Conservation (phyloP, 2,888 invertebrate genomes). For the Aphidoletes aphidimyza region DNA sequence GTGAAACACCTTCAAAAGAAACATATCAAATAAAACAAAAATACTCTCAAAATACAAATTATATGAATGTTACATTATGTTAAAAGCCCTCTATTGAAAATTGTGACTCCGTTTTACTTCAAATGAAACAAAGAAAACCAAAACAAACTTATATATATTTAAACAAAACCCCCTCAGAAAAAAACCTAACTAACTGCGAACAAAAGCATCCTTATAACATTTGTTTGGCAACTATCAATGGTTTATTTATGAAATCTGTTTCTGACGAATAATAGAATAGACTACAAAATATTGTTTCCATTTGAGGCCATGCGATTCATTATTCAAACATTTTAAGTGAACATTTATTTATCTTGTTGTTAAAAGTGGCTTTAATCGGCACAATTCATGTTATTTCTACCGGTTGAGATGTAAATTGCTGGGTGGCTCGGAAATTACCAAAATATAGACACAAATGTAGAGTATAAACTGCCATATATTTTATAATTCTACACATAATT, state of each 20-base stretch:
- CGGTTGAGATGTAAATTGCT: slow-evolving; percentile 17
- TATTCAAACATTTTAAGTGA: not conserved
- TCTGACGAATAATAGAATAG: not conserved
- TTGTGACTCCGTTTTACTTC: slow-evolving; percentile 3
- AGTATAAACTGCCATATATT: too few relatives aligned
- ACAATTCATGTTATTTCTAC: slow-evolving; percentile 4
- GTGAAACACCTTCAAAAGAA: not conserved
- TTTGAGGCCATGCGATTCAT: not conserved
- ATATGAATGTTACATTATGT: slow-evolving; percentile 32
- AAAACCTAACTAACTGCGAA: too few relatives aligned
- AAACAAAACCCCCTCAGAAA: too few relatives aligned
- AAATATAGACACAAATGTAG: not conserved
- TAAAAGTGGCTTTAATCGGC: slow-evolving; percentile 30
- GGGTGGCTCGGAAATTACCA: not conserved
- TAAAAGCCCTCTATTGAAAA: not conserved
- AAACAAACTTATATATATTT: too few relatives aligned
- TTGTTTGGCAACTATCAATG: not conserved
- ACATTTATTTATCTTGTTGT: slow-evolving; percentile 16
- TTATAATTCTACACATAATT: too few relatives aligned
- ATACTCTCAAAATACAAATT: slow-evolving; percentile 30
- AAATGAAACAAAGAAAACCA: not conserved
- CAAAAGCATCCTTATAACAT: slow-evolving; percentile 15
- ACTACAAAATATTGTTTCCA: not conserved
- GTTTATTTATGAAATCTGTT: not conserved
- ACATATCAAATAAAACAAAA: not conserved